A percentile compares a stretch with the other conserved stretches of the same genome.
Evolutionary conservation across 2,888 invertebrate species (phyloP).

Genomic region (Phoenoteleia sp.): DNA sequence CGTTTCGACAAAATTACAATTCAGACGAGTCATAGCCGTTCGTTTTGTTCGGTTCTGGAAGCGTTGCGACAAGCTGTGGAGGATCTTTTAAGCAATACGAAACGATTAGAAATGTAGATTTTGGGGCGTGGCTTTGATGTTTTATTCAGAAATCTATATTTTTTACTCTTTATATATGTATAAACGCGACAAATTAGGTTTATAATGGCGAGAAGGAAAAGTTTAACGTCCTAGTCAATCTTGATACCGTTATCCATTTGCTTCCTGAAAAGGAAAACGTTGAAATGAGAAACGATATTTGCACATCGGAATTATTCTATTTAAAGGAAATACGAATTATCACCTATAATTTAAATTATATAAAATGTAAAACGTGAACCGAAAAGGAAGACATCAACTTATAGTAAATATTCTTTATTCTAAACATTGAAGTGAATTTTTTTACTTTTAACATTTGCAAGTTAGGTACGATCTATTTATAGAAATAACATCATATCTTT

Average conservation of each 20-base stretch:
- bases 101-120: conserved; percentile 47
- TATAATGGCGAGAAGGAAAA: conserved; percentile 54
- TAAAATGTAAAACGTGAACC: too few species aligned
- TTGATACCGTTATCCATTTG: conserved; percentile 49
- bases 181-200: conserved; percentile 64
- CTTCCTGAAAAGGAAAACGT: conserved; percentile 41
- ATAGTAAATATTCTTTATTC: too few species aligned
- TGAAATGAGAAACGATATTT: conserved; percentile 18
- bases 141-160: conserved; percentile 69
- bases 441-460: too few species aligned
- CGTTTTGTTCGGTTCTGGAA: conserved; percentile 28
- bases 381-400: too few species aligned
- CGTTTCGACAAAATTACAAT: not conserved
- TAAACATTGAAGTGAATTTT: too few species aligned
- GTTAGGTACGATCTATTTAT: conserved; percentile 77
- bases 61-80: conserved; percentile 1
- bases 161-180: conserved; percentile 67
- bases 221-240: conserved; percentile 63
- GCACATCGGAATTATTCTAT: conserved; percentile 24
- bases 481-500: too few species aligned
- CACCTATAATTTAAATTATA: too few species aligned
- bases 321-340: conserved; percentile 2
- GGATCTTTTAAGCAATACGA: conserved; percentile 35
- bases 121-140: conserved; percentile 59
- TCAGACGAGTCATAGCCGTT: not conserved